Percentiles rank a stretch among this genome's conserved stretches.
Conservation (phyloP, 2,888 invertebrate species). For the Synergus gifuensis region DNA sequence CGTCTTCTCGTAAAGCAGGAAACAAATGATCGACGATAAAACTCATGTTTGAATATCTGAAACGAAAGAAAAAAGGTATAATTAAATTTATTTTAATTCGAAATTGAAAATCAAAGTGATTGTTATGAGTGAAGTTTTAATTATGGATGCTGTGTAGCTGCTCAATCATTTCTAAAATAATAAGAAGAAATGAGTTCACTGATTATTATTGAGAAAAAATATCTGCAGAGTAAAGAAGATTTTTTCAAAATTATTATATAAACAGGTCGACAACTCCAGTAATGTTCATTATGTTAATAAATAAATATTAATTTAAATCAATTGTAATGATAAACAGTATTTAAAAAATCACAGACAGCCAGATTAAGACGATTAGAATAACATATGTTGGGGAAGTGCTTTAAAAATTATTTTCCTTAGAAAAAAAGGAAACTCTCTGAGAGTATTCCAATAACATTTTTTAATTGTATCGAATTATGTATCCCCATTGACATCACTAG, state of each 20-base stretch:
- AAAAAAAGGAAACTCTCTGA: too few species aligned
- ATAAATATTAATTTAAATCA: too few species aligned
- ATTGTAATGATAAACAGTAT: too few species aligned
- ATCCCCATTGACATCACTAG: neutral
- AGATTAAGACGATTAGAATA: too few species aligned
- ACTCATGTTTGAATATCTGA: conserved; percentile 95
- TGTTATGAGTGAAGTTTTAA: neutral
- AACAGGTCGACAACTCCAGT: neutral
- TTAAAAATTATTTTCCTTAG: too few species aligned
- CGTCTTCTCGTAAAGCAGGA: conserved; percentile 86
- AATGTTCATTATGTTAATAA: neutral
- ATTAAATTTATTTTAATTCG: neutral
- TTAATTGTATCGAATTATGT: neutral
- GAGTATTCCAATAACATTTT: too few species aligned
- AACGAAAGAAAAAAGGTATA: conserved; percentile 71
- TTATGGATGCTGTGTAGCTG: neutral
- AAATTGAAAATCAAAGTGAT: conserved; percentile 13
- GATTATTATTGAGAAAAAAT: neutral
- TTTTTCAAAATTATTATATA: neutral
- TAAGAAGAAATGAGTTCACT: neutral
- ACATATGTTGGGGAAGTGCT: too few species aligned
- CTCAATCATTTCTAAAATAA: conserved; percentile 14
- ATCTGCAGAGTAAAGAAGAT: neutral
- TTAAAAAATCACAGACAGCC: too few species aligned
- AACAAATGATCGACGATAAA: conserved; percentile 97